A percentile compares a stretch with the other conserved stretches of the same genome.
Evolutionary conservation across 2,888 invertebrate genomes (phyloP).

Genomic region (Caenorhabditis sp.): DNA sequence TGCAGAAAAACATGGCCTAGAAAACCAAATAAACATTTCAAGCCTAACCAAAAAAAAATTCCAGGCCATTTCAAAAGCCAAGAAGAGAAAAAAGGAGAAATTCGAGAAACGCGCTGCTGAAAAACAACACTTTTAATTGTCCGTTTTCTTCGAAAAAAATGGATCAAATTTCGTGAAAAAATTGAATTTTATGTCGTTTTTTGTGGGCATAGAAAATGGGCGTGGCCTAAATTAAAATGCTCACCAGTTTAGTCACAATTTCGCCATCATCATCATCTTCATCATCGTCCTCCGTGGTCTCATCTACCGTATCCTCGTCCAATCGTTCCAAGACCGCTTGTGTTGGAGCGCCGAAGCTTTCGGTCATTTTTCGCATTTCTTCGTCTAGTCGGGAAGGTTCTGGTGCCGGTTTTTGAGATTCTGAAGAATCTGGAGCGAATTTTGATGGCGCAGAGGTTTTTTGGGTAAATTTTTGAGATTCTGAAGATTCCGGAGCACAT

Average conservation of each 20-base stretch:
- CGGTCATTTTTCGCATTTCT: conserved; percentile 33
- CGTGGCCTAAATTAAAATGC: background rate
- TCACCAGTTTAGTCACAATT: background rate
- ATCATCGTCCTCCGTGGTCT: conserved; percentile 32
- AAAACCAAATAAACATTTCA: too few relatives aligned
- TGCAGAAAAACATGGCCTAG: too few relatives aligned
- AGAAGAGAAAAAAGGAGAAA: background rate
- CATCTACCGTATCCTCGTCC: conserved; percentile 17
- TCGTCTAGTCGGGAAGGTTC: conserved; percentile 1
- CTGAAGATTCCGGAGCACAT: too few relatives aligned
- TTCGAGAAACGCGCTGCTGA: background rate
- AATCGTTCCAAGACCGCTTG: conserved; percentile 27
- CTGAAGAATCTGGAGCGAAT: background rate
- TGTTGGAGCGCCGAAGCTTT: conserved; percentile 31
- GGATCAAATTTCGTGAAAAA: background rate
- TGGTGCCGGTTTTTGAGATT: background rate
- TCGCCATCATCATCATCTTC: conserved; percentile 28
- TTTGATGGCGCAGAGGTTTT: too few relatives aligned
- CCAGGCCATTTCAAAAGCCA: background rate
- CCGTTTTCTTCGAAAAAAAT: background rate
- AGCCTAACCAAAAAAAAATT: background rate
- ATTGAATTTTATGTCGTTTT: background rate
- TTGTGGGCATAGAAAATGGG: background rate
- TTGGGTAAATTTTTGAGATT: too few relatives aligned
- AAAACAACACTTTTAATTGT: background rate